Percentiles rank a stretch among this genome's conserved stretches.
These are phyloP conservation scores for Ceratina australensis DNA, from an alignment of 1,140 invertebrate genomes.

Conservation along the genomic window DNA sequence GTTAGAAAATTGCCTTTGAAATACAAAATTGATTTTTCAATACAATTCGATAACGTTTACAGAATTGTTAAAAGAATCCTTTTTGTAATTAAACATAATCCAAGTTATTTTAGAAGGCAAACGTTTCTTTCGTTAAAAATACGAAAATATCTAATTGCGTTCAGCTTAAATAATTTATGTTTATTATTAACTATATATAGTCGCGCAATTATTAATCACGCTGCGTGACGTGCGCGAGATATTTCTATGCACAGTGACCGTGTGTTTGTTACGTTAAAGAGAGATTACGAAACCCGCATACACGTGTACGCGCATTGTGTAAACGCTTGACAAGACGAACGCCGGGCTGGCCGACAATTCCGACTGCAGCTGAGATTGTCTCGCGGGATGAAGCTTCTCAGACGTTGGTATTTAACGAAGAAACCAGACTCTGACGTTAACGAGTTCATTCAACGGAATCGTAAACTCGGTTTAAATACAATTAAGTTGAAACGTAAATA, in stretches of 20 bases:
- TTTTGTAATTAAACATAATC: too few relatives aligned
- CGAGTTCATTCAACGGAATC: background rate
- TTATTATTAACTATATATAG: background rate
- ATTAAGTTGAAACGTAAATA: too few relatives aligned
- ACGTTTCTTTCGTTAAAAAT: too few relatives aligned
- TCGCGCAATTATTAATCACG: conserved; percentile 13
- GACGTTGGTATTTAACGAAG: background rate
- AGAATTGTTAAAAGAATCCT: background rate
- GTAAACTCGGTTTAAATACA: too few relatives aligned
- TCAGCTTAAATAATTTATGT: background rate
- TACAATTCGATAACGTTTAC: background rate
- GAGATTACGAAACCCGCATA: conserved; percentile 35
- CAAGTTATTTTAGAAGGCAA: too few relatives aligned
- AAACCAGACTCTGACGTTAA: background rate
- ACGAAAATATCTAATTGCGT: too few relatives aligned
- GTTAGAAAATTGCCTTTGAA: background rate
- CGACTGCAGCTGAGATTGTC: background rate
- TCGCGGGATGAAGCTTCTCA: background rate
- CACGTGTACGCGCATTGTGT: conserved; percentile 14
- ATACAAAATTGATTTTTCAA: background rate
- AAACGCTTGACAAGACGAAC: conserved; percentile 2
- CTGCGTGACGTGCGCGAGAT: background rate
- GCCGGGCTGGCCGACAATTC: background rate
- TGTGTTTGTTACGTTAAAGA: conserved; percentile 16
- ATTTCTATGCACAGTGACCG: background rate